Evolutionary conservation across 2,797 vertebrate genomes (phyloP).

Genomic region (Lemur catta): DNA sequence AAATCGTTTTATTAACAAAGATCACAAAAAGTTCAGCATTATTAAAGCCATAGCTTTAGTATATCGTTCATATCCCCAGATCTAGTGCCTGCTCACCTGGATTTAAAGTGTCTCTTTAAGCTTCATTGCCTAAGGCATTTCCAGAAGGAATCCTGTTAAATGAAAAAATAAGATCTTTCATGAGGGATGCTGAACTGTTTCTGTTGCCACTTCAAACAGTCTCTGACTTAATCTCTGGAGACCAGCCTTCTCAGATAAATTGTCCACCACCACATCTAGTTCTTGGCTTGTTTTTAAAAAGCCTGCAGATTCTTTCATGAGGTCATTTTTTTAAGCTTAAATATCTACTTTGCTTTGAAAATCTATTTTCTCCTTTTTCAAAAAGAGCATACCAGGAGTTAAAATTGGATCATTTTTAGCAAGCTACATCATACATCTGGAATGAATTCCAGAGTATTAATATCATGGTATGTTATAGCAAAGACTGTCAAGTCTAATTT

Average conservation of each 20-base stretch:
- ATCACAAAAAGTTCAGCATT: constrained; percentile 21
- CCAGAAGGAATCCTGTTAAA: constrained; percentile 66
- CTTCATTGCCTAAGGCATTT: constrained; percentile 46
- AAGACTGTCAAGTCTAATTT: constrained; percentile 78
- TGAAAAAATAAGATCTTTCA: constrained; percentile 53
- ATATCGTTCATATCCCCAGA: constrained; percentile 12
- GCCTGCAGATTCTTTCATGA: constrained; percentile 65
- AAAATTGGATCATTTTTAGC: constrained; percentile 69
- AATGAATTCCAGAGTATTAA: constrained; percentile 77
- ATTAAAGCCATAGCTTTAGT: constrained; percentile 8
- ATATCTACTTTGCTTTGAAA: constrained; percentile 69
- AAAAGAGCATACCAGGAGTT: constrained; percentile 71
- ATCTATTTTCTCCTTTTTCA: constrained; percentile 73
- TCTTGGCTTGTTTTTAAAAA: constrained; percentile 63
- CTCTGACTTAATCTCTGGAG: background rate
- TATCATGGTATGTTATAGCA: constrained; percentile 74
- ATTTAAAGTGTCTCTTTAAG: constrained; percentile 54
- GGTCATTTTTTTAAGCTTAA: constrained; percentile 69
- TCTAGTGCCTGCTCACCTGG: constrained; percentile 48
- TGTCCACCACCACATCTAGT: constrained; percentile 37
- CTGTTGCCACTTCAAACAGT: constrained; percentile 57
- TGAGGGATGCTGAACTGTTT: background rate
- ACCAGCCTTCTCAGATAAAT: background rate
- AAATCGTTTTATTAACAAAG: constrained; percentile 49
- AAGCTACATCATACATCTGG: constrained; percentile 83